These are phyloP conservation scores for Forbesichthys papilliferus DNA, from an alignment of 2,113 vertebrate species.

Conservation along the genomic window DNA sequence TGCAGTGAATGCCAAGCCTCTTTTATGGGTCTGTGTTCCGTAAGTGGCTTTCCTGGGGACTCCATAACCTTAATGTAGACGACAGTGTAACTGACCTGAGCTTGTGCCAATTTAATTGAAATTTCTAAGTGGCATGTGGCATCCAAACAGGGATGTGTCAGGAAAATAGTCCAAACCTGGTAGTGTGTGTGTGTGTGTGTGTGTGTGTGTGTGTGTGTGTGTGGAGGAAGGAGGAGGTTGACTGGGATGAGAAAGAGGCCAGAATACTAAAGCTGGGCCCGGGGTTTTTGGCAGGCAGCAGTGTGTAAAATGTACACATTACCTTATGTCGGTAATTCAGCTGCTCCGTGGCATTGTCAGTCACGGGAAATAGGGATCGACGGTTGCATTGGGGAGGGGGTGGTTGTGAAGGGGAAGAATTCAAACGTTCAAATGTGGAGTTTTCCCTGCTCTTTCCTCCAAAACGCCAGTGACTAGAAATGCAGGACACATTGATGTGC, in stretches of 20 bases:
- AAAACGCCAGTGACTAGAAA: slow-evolving; percentile 56
- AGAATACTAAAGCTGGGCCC: slow-evolving; percentile 83
- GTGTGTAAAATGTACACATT: slow-evolving; percentile 87
- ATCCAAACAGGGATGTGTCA: slow-evolving; percentile 68
- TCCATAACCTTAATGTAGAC: slow-evolving; percentile 42
- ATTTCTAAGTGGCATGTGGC: slow-evolving; percentile 81
- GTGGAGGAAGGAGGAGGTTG: slow-evolving; percentile 44
- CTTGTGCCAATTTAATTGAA: slow-evolving; percentile 80
- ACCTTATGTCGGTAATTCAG: slow-evolving; percentile 82
- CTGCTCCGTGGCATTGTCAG: slow-evolving; percentile 77
- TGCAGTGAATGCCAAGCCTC: slow-evolving; percentile 9
- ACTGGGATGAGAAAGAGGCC: slow-evolving; percentile 75
- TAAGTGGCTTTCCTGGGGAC: slow-evolving; percentile 43
- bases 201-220: not conserved
- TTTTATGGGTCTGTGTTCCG: slow-evolving; percentile 33
- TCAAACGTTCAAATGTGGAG: slow-evolving; percentile 74
- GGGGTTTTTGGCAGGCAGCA: slow-evolving; percentile 83
- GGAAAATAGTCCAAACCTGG: slow-evolving; percentile 65
- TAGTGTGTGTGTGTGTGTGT: slow-evolving; percentile 6
- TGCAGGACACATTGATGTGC: slow-evolving; percentile 39
- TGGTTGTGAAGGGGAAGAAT: slow-evolving; percentile 26
- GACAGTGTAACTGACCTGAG: slow-evolving; percentile 73
- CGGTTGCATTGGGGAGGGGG: slow-evolving; percentile 35
- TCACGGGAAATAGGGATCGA: slow-evolving; percentile 18
- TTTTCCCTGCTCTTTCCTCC: slow-evolving; percentile 21